phyloP scores from a whole-genome alignment of 2,113 vertebrate species.

The Catagonus wagneri region DNA sequence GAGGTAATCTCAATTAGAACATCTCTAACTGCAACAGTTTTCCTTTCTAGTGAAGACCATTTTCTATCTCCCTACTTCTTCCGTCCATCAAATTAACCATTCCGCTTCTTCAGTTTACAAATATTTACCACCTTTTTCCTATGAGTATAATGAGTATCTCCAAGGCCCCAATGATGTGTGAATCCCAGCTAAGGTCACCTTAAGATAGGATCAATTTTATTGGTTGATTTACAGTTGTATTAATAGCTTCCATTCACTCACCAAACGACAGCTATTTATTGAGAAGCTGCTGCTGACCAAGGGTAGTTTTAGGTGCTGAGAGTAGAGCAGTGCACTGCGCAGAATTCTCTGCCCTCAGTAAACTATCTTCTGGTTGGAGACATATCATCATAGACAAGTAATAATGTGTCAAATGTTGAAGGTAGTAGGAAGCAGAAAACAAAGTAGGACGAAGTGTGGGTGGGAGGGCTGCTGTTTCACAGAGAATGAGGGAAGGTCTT shows the following conservation, averaged over 20 bases:
- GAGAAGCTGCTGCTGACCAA: not conserved
- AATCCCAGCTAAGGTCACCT: not conserved
- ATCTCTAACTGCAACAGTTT: not conserved
- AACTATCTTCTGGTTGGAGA: constrained; percentile 11
- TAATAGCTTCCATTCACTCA: not conserved
- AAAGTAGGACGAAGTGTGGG: not conserved
- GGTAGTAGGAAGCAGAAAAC: not conserved
- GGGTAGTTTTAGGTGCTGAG: not conserved
- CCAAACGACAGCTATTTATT: not conserved
- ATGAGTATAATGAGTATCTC: not conserved
- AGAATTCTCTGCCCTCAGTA: not conserved
- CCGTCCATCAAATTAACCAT: not conserved
- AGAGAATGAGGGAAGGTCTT: not conserved
- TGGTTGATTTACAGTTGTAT: not conserved
- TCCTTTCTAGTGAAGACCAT: not conserved
- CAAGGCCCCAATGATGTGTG: not conserved
- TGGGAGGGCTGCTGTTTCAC: rapidly evolving
- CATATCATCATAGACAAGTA: not conserved
- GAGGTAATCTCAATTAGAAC: not conserved
- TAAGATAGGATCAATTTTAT: not conserved
- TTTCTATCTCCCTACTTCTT: not conserved
- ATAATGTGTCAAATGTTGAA: not conserved
- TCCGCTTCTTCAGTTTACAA: not conserved
- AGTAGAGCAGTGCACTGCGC: not conserved
- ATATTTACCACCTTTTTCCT: not conserved